These are phyloP conservation scores for Athalia rosae DNA, from an alignment of 2,888 invertebrate species.

Conservation along the genomic window DNA sequence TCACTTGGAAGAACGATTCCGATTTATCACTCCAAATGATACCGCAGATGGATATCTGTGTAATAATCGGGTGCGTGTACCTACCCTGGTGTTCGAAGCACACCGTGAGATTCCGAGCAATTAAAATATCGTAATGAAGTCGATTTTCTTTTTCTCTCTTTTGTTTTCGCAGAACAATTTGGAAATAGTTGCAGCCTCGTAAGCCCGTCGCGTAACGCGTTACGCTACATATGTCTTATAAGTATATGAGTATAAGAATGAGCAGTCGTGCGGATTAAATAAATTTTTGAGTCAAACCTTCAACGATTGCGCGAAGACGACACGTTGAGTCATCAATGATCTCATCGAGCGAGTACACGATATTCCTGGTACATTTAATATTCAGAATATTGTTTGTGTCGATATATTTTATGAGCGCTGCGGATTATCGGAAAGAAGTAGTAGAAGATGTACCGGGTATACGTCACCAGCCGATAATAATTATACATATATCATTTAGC, in stretches of 20 bases:
- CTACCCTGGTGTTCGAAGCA: too few relatives aligned
- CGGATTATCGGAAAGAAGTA: neutral
- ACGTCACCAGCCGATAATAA: neutral
- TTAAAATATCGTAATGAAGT: constrained; percentile 31
- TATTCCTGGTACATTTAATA: constrained; percentile 10
- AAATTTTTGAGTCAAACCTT: neutral
- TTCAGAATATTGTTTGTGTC: constrained; percentile 28
- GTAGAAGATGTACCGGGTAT: neutral
- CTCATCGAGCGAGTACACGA: constrained; percentile 7
- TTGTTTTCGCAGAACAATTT: neutral
- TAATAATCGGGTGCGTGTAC: too few relatives aligned
- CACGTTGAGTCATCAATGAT: constrained; percentile 37
- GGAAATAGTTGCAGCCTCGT: neutral
- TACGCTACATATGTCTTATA: neutral
- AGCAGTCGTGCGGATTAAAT: neutral
- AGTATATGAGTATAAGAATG: neutral
- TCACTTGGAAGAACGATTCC: too few relatives aligned
- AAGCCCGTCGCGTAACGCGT: neutral
- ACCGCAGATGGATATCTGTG: too few relatives aligned
- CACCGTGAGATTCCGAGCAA: constrained; percentile 31
- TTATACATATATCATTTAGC: too few relatives aligned
- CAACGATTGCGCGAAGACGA: neutral
- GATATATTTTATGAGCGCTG: constrained; percentile 12
- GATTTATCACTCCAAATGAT: too few relatives aligned
- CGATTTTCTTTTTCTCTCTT: constrained; percentile 13